Percentiles rank a stretch among this genome's conserved stretches.
These are phyloP conservation scores for Chloroclysta siterata DNA, from an alignment of 2,888 invertebrate species.

Conservation along the genomic window DNA sequence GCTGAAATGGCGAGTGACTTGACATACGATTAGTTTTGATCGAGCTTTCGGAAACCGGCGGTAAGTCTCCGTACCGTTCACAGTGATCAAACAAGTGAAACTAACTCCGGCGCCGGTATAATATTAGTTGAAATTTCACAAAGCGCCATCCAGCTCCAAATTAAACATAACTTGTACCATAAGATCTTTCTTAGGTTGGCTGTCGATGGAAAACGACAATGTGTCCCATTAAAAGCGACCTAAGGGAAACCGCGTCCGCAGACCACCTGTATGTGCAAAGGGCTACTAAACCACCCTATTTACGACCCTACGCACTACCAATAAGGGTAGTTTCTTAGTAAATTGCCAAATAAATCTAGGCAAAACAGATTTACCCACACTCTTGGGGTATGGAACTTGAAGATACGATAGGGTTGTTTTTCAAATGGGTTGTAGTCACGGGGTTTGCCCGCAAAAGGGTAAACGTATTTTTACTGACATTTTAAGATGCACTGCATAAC, in stretches of 20 bases:
- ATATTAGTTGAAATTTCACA: too few species aligned
- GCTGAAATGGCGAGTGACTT: too few species aligned
- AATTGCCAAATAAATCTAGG: constrained; percentile 32
- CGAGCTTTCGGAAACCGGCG: too few species aligned
- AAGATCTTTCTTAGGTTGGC: too few species aligned
- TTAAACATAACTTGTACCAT: too few species aligned
- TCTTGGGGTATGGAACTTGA: constrained; percentile 17
- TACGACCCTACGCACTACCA: constrained; percentile 27
- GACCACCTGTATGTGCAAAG: constrained; percentile 27
- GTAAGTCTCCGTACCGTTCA: too few species aligned
- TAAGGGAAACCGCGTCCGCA: constrained; percentile 24
- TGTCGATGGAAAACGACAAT: background rate
- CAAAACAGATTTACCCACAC: constrained; percentile 33
- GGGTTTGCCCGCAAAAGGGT: background rate
- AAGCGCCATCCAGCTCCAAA: too few species aligned
- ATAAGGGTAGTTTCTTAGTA: constrained; percentile 26
- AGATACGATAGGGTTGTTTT: constrained; percentile 3
- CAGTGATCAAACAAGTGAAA: too few species aligned
- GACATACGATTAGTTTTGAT: too few species aligned
- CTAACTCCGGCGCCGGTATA: too few species aligned
- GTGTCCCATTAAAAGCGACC: constrained; percentile 23
- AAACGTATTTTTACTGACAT: background rate
- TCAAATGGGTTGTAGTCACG: background rate
- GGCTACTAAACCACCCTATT: constrained; percentile 32
- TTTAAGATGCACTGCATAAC: background rate